phyloP scores from a whole-genome alignment of 2,113 vertebrate genomes.

The Meriones unguiculatus region DNA sequence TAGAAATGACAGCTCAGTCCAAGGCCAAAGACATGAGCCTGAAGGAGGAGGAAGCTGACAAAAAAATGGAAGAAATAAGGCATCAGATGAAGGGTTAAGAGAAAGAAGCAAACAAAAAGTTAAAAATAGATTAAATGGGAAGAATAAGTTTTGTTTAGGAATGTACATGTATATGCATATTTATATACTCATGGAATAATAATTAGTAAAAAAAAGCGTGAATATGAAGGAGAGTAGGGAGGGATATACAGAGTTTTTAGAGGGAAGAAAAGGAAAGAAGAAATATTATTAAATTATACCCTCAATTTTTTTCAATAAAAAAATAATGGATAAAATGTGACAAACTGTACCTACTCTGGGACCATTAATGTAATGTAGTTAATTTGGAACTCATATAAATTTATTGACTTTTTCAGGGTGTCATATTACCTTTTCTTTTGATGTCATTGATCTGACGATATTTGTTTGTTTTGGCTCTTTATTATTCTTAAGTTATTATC shows the following conservation, averaged over 20 bases:
- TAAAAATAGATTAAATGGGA: neutral
- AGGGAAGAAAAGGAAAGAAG: neutral
- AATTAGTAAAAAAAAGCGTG: neutral
- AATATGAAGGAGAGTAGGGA: neutral
- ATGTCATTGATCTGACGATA: neutral
- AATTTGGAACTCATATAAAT: slow-evolving; percentile 2
- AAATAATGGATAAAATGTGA: neutral
- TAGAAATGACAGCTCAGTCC: neutral
- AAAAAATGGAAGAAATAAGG: neutral
- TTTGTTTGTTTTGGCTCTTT: slow-evolving; percentile 25
- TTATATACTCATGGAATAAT: neutral
- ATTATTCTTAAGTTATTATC: slow-evolving; percentile 4
- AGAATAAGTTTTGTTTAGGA: neutral
- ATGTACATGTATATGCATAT: neutral
- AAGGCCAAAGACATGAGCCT: neutral
- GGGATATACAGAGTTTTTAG: neutral
- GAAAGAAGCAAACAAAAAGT: neutral
- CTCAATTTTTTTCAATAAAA: neutral
- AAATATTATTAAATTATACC: neutral
- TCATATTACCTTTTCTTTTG: neutral
- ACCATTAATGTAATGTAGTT: neutral
- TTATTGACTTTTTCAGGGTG: neutral
- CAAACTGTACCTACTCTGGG: neutral
- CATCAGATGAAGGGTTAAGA: neutral
- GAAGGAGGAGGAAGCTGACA: neutral